These are phyloP conservation scores for Denticeps clupeoides DNA, from an alignment of 2,797 vertebrate species.

Conservation along the genomic window DNA sequence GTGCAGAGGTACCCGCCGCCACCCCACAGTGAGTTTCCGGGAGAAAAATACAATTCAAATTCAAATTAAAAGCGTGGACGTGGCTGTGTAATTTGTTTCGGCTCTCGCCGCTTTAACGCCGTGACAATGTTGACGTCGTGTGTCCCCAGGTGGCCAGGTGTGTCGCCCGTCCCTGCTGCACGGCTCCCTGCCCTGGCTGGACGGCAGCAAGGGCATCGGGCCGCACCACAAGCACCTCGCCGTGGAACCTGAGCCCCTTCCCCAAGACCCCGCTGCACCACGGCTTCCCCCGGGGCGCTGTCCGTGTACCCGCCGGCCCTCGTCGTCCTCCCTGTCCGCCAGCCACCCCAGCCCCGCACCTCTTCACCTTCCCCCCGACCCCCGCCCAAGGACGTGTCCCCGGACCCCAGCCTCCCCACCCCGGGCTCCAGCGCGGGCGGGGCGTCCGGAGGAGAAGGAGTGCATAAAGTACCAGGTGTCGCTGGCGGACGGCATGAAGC, in stretches of 20 bases:
- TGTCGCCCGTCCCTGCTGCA: conserved; percentile 92
- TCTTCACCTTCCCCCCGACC: conserved; percentile 95
- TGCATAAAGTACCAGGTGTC: conserved; percentile 97
- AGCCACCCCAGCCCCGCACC: conserved; percentile 94
- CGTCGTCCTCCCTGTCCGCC: conserved; percentile 81
- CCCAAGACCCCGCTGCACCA: conserved; percentile 91
- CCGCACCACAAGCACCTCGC: conserved; percentile 85
- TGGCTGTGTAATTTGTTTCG: neutral
- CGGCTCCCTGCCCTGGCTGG: conserved; percentile 90
- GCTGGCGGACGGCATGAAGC: conserved; percentile 91
- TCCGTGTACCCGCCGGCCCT: conserved; percentile 89
- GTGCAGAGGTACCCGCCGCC: conserved; percentile 90
- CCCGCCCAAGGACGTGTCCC: conserved; percentile 97
- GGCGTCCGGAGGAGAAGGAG: conserved; percentile 90
- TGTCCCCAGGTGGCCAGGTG: conserved; percentile 82
- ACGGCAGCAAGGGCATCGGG: conserved; percentile 86
- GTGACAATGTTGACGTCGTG: too few species aligned
- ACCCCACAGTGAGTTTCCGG: conserved; percentile 93
- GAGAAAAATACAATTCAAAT: too few species aligned
- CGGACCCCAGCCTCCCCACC: conserved; percentile 86
- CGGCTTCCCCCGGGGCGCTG: conserved; percentile 83
- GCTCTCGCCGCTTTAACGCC: too few species aligned
- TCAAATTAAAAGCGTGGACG: neutral
- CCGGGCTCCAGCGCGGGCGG: conserved; percentile 75
- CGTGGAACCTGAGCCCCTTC: conserved; percentile 96